phyloP scores from a whole-genome alignment of 2,888 invertebrate genomes.

The Neuroscelio doddi region DNA sequence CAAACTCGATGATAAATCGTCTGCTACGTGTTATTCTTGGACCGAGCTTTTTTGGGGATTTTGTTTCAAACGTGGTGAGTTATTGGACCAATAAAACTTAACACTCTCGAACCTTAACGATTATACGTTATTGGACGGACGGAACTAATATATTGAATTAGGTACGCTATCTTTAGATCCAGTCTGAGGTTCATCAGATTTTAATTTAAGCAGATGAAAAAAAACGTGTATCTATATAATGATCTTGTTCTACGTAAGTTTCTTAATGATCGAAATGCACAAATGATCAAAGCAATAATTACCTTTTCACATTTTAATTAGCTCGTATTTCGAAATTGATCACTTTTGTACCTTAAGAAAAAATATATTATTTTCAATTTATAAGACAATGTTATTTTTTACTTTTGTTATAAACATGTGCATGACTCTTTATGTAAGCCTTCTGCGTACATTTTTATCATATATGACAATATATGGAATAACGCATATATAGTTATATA shows the following conservation, averaged over 20 bases:
- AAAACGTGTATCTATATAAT: slow-evolving; percentile 41
- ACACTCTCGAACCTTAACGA: slow-evolving; percentile 47
- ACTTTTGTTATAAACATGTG: no score
- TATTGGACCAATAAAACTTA: slow-evolving; percentile 59
- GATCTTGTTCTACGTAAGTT: slow-evolving; percentile 50
- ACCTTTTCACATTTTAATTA: slow-evolving; percentile 21
- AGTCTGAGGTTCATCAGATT: slow-evolving; percentile 51
- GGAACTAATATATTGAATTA: slow-evolving; percentile 53
- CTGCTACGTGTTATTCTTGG: slow-evolving; percentile 23
- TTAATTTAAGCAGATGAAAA: slow-evolving; percentile 51
- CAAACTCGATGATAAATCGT: slow-evolving; percentile 51
- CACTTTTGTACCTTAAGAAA: no score
- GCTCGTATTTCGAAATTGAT: no score
- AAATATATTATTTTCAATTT: no score
- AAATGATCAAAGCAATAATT: no score
- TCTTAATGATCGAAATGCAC: slow-evolving; percentile 49
- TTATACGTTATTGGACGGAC: slow-evolving; percentile 46
- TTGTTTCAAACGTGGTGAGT: slow-evolving; percentile 58
- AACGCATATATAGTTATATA: no score
- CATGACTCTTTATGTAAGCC: no score
- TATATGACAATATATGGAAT: no score
- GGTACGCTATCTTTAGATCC: slow-evolving; percentile 44
- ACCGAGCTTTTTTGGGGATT: slow-evolving; percentile 44
- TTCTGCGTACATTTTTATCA: no score
- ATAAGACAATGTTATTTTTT: no score